Evolutionary conservation across 2,888 invertebrate genomes (phyloP).

Genomic region (Cheilosia variabilis): DNA sequence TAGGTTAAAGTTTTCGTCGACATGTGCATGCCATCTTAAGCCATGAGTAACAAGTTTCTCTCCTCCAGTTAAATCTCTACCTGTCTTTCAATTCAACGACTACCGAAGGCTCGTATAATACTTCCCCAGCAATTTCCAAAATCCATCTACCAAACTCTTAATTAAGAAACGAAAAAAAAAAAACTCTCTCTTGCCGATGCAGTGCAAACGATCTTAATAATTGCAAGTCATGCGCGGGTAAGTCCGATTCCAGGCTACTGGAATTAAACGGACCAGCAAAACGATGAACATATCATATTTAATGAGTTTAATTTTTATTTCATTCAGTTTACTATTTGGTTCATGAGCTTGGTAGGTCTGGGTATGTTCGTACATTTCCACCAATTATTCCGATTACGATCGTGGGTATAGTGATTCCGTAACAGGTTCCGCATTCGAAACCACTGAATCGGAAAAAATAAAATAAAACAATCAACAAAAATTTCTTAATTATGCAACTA

Average conservation of each 20-base stretch:
- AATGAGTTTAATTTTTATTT: conserved; percentile 11
- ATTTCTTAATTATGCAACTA: too few relatives aligned
- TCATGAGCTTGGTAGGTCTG: conserved; percentile 1
- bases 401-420: not conserved
- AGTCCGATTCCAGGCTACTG: conserved; percentile 7
- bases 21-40: too few relatives aligned
- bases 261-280: conserved; percentile 13
- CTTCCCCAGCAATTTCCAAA: too few relatives aligned
- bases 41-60: too few relatives aligned
- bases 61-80: too few relatives aligned
- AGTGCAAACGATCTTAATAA: not conserved
- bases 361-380: not conserved
- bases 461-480: not conserved
- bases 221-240: conserved; percentile 9
- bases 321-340: conserved; percentile 13
- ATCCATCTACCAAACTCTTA: not conserved
- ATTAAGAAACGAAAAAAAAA: not conserved
- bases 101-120: too few relatives aligned
- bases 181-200: not conserved
- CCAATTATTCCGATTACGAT: not conserved
- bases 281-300: conserved; percentile 13
- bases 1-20: too few relatives aligned
- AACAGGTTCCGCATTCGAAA: conserved; percentile 46
- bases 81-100: too few relatives aligned
- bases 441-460: conserved; percentile 1